Conservation (phyloP, 2,113 vertebrate species). For the Leuciscus idus region DNA sequence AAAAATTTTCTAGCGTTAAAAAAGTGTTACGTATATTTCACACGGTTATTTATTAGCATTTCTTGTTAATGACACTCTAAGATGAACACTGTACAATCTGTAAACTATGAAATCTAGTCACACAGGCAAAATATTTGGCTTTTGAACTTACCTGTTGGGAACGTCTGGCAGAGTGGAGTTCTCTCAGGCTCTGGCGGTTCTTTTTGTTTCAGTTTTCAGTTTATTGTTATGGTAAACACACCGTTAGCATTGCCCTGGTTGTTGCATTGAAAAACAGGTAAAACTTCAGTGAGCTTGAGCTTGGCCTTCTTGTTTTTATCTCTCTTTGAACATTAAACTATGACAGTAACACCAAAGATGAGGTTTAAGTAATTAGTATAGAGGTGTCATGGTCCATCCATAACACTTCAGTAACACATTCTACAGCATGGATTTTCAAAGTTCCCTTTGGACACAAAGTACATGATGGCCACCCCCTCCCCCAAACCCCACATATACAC, state of each 20-base stretch:
- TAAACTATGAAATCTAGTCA: background rate
- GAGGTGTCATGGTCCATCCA: conserved; percentile 61
- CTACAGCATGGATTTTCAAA: conserved; percentile 21
- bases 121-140: background rate
- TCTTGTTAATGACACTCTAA: background rate
- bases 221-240: background rate
- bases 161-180: background rate
- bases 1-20: background rate
- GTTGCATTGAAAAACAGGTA: background rate
- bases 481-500: too few species aligned
- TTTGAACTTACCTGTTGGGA: background rate
- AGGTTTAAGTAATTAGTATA: conserved; percentile 65
- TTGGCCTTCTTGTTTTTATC: background rate
- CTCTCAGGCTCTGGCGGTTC: background rate
- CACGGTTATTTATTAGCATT: background rate
- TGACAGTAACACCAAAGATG: conserved; percentile 58
- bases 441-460: too few species aligned
- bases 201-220: conserved; percentile 12
- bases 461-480: too few species aligned
- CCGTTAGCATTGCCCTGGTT: background rate
- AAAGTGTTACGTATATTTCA: background rate
- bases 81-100: background rate
- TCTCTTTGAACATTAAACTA: background rate
- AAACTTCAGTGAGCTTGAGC: background rate
- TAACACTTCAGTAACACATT: conserved; percentile 72